Conservation (phyloP, 2,888 invertebrate genomes). For the Dendrolimus pini region DNA sequence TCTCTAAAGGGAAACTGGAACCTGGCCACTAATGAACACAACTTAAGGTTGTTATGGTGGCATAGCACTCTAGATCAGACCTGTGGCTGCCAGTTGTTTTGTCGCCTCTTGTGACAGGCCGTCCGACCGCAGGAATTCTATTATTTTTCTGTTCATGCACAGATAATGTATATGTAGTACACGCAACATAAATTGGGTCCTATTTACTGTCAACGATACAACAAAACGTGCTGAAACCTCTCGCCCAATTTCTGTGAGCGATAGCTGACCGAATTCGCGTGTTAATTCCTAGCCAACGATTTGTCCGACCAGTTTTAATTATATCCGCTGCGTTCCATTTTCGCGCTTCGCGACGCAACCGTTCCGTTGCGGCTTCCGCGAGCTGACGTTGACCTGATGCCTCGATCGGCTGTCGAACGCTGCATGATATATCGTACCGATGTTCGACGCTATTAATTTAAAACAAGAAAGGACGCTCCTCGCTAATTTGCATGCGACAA, state of each 20-base stretch:
- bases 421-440: conserved; percentile 22
- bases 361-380: conserved; percentile 55
- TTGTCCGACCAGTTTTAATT: conserved; percentile 67
- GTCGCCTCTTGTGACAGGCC: no score
- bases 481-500: conserved; percentile 43
- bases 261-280: conserved; percentile 52
- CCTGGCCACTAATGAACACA: no score
- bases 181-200: conserved; percentile 13
- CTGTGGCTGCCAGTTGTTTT: no score
- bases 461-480: conserved; percentile 27
- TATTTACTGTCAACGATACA: conserved; percentile 15
- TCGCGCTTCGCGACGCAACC: conserved; percentile 49
- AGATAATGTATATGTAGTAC: no score
- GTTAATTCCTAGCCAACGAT: conserved; percentile 57
- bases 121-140: no score
- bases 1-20: no score
- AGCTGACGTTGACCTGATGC: conserved; percentile 37
- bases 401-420: conserved; percentile 47
- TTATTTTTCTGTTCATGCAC: no score
- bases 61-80: no score
- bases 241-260: conserved; percentile 20
- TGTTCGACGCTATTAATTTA: background rate
- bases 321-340: conserved; percentile 73
- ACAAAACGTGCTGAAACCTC: conserved; percentile 18
- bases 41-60: no score